Base-by-base conservation (phyloP, 2,888 invertebrate genomes). In the Rotaria sp. region DNA sequence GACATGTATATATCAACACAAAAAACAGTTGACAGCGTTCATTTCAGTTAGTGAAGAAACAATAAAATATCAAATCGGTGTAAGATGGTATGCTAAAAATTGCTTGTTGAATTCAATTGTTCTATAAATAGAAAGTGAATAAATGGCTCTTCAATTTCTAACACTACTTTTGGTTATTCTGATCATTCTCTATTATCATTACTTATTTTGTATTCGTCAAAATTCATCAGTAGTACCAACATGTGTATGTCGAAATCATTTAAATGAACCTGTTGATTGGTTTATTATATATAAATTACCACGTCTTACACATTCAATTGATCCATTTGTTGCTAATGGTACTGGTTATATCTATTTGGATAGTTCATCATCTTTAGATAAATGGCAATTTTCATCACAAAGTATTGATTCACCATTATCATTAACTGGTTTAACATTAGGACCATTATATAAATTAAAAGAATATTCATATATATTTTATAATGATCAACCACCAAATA, bases 251-350 rank as follows among this genome's bases (percentile, higher is more conserved):
- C 80, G 80, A 45, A 80, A 80, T 80, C 80, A 80, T 45, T 45
- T 45, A n/a, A 80, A 80, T 80, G 26, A 80, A 15, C 11, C 80
- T 11, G 80, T 80, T 1, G 80, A 80, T 80, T 80, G 80, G 80
- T 80, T 80, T 80, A 80, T 80, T 45, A 15, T 80, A n/a, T 80
- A 80, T 45, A 80, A 80, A 80, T n/a, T 80, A 18, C 80, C 80
- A 45, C 80, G 45, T 45, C 45, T 80, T 45, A 0, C 45, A 45
- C 45, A 11, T 45, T 80, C 80, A 45, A 26, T 45, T n/a, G 45
- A 80, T 80, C 41, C 45, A n/a, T 45, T 45, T 45, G 45, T 80
- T 45, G 15, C 24, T 13, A 80, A 80, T 35, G 80, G 80, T 26
- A 80, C 45, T 80, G 80, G 80, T 26, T 80, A 80, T 45, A 24